Conservation (phyloP, 1,140 invertebrate species). For the Drosophila funebris region DNA sequence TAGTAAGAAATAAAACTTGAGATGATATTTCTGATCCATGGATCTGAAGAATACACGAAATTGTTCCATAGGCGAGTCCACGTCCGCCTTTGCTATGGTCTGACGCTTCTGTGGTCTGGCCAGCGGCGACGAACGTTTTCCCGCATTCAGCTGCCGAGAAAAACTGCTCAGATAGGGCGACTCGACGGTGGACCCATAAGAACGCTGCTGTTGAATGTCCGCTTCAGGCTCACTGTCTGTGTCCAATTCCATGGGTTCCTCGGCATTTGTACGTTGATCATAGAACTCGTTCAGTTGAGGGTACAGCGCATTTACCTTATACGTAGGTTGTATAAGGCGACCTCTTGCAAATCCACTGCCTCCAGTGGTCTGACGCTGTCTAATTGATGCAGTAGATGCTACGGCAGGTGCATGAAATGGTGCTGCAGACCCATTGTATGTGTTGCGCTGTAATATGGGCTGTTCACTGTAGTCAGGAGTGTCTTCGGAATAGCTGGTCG, state of each 20-base stretch:
- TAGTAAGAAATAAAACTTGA: conserved; percentile 61
- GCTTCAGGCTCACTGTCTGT: conserved; percentile 55
- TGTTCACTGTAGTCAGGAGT: conserved; percentile 3
- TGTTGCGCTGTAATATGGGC: conserved; percentile 23
- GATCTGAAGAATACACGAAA: conserved; percentile 39
- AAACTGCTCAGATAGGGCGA: conserved; percentile 45
- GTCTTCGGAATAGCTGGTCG: conserved; percentile 55
- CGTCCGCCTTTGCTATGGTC: background rate
- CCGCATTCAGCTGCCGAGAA: conserved; percentile 25
- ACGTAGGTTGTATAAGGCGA: conserved; percentile 46
- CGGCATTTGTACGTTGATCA: conserved; percentile 19
- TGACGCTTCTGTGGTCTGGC: conserved; percentile 40
- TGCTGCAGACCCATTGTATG: conserved; percentile 46
- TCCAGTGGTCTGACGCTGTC: conserved; percentile 32
- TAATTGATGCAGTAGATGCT: background rate
- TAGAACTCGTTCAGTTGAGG: conserved; percentile 64
- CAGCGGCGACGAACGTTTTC: conserved; percentile 26
- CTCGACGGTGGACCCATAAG: background rate
- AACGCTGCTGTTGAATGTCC: background rate
- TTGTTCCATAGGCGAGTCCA: conserved; percentile 32
- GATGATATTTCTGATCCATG: conserved; percentile 61
- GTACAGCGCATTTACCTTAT: conserved; percentile 47
- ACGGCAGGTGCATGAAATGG: conserved; percentile 31
- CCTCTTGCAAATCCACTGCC: conserved; percentile 27
- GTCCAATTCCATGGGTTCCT: conserved; percentile 51